Conservation (phyloP, 2,888 invertebrate genomes). For the Clostera curtula region DNA sequence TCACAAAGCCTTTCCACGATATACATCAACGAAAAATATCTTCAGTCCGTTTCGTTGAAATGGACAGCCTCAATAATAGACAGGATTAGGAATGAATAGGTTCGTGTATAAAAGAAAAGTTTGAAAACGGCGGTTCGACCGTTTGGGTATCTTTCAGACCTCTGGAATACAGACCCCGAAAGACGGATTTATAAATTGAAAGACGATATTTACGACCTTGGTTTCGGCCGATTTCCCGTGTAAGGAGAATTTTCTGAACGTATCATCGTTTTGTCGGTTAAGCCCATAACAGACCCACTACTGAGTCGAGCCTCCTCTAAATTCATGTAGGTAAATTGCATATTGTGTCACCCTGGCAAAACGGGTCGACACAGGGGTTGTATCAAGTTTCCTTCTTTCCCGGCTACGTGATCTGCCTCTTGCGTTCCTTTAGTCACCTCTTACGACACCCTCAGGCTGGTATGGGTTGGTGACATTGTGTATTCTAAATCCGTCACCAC, state of each 20-base stretch:
- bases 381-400: too few relatives aligned
- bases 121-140: conserved; percentile 21
- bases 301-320: too few relatives aligned
- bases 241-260: conserved; percentile 9
- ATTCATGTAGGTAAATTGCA: too few relatives aligned
- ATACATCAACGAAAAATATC: conserved; percentile 39
- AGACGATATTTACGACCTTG: conserved; percentile 8
- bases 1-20: conserved; percentile 28
- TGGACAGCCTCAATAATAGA: conserved; percentile 40
- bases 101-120: conserved; percentile 23
- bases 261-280: conserved; percentile 11
- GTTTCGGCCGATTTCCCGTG: conserved; percentile 5
- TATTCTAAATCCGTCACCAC: too few relatives aligned
- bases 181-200: conserved; percentile 15
- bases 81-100: conserved; percentile 36
- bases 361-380: too few relatives aligned
- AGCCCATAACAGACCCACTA: too few relatives aligned
- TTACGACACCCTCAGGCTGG: too few relatives aligned
- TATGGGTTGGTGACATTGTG: too few relatives aligned
- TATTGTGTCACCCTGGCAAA: too few relatives aligned
- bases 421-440: too few relatives aligned
- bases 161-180: conserved; percentile 5
- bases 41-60: conserved; percentile 37
- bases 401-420: too few relatives aligned
- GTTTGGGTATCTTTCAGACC: conserved; percentile 14